Evolutionary conservation across 2,797 vertebrate species (phyloP).

Genomic region (Melanotaenia pygmaea): DNA sequence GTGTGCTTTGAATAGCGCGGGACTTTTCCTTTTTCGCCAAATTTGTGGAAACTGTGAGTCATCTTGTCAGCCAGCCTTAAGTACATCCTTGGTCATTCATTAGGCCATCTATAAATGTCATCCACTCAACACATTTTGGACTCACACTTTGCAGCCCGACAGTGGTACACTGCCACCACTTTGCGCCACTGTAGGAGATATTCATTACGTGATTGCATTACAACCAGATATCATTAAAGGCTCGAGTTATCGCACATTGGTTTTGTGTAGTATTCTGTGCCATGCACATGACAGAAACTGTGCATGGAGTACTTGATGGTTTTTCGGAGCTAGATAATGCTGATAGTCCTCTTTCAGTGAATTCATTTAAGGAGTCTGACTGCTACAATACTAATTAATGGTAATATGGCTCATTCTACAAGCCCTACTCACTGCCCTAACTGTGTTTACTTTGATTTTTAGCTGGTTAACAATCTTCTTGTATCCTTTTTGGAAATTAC

Average conservation of each 20-base stretch:
- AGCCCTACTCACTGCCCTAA: not conserved
- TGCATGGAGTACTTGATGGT: conserved; percentile 1
- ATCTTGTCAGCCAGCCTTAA: not conserved
- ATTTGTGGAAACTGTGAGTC: not conserved
- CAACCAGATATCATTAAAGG: too few relatives aligned
- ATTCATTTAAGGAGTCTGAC: not conserved
- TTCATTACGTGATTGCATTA: not conserved
- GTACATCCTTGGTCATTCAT: not conserved
- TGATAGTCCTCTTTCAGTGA: not conserved
- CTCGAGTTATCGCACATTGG: not conserved
- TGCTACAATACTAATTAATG: not conserved
- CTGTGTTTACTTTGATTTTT: rapidly evolving
- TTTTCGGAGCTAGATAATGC: conserved; percentile 2
- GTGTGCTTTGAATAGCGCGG: not conserved
- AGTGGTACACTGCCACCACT: not conserved
- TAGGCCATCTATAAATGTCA: conserved; percentile 15
- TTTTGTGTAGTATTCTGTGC: not conserved
- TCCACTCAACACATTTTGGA: not conserved
- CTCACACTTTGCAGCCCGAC: not conserved
- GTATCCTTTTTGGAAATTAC: not conserved
- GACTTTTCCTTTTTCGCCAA: not conserved
- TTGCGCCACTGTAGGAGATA: not conserved
- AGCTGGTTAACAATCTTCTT: not conserved
- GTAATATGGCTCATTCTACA: not conserved
- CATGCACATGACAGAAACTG: not conserved